Evolutionary conservation across 1,140 invertebrate species (phyloP).

Genomic region (Drosophila parabipectinata): DNA sequence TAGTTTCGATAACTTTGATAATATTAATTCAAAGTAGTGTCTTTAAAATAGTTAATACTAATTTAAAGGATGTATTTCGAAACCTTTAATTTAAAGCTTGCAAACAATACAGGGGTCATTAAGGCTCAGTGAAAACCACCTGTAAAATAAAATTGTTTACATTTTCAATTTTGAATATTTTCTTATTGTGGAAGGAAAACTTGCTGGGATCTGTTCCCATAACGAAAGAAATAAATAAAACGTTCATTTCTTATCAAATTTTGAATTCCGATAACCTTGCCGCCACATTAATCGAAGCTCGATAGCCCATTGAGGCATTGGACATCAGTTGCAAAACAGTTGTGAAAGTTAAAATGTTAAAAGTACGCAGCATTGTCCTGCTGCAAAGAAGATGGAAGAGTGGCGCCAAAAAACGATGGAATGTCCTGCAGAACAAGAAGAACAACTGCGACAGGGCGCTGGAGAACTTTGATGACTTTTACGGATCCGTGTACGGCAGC

Average conservation of each 20-base stretch:
- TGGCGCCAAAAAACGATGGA: constrained; percentile 68
- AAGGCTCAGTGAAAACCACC: no score
- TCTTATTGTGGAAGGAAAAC: no score
- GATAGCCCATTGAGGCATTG: not conserved
- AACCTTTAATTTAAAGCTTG: no score
- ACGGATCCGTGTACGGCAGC: constrained; percentile 91
- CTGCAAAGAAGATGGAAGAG: constrained; percentile 67
- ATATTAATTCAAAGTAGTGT: no score
- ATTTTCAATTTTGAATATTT: no score
- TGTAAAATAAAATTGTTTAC: no score
- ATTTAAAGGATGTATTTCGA: no score
- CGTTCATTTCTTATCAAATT: constrained; percentile 2
- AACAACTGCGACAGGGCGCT: constrained; percentile 88
- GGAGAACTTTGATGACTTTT: constrained; percentile 97
- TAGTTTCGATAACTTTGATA: no score
- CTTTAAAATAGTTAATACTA: no score
- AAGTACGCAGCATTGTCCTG: constrained; percentile 54
- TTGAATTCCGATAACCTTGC: constrained; percentile 6
- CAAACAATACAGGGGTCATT: no score
- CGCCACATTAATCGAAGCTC: not conserved
- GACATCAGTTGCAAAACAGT: constrained; percentile 26
- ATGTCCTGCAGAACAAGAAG: constrained; percentile 84
- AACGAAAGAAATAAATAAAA: no score
- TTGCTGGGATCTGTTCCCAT: no score
- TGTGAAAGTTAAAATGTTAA: constrained; percentile 56